phyloP scores from a whole-genome alignment of 2,797 vertebrate genomes.

The Astyanax mexicanus region DNA sequence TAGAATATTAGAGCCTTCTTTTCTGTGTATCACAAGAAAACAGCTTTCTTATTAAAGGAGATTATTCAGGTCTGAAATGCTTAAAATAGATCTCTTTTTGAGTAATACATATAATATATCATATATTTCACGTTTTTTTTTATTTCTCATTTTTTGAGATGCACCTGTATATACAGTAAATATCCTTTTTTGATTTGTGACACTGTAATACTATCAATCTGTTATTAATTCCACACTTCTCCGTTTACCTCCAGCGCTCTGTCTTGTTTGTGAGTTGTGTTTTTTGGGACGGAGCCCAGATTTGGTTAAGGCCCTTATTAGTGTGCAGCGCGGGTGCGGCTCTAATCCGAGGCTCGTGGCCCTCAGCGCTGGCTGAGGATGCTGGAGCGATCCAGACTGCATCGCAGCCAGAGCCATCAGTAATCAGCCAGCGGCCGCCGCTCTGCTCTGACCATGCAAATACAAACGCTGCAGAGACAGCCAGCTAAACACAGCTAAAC shows the following conservation, averaged over 20 bases:
- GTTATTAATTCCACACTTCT: constrained; percentile 39
- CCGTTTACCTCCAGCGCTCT: constrained; percentile 1
- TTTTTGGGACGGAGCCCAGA: constrained; percentile 36
- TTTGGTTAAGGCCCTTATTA: constrained; percentile 42
- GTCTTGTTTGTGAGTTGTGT: constrained; percentile 31
- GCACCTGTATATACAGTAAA: too few species aligned
- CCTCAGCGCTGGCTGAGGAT: constrained; percentile 42
- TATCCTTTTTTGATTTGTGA: too few species aligned
- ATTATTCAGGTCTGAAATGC: too few species aligned
- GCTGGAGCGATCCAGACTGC: constrained; percentile 60
- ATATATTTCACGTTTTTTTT: too few species aligned
- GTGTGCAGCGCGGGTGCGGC: constrained; percentile 14
- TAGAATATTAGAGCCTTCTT: too few species aligned
- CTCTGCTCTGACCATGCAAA: constrained; percentile 48
- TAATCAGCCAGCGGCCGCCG: constrained; percentile 52
- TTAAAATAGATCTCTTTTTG: too few species aligned
- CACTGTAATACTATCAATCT: constrained; percentile 40
- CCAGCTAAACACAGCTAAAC: neutral
- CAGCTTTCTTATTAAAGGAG: too few species aligned
- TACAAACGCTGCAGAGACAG: constrained; percentile 30
- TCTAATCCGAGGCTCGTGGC: constrained; percentile 54
- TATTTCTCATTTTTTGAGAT: too few species aligned
- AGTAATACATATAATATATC: too few species aligned
- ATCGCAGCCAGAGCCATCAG: constrained; percentile 53
- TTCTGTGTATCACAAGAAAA: too few species aligned